Base-by-base conservation (phyloP, 2,797 vertebrate genomes). In the Xerus rutilus region DNA sequence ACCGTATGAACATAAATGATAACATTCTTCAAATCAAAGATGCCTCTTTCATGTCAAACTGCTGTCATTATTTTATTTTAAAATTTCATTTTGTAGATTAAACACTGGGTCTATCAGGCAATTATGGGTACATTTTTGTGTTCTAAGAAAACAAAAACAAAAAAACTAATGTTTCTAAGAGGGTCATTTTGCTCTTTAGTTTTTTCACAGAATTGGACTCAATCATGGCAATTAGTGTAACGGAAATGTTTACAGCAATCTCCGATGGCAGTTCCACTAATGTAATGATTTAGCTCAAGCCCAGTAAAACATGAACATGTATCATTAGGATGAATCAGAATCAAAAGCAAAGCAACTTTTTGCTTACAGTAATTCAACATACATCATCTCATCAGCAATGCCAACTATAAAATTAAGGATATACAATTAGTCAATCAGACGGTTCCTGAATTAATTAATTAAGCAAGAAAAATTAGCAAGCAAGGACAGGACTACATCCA, bases 381-480 rank as follows among this genome's bases (percentile, higher is more conserved):
- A 98, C 78, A 97, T 96, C 96, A 98, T 98, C 97, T 98, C 97
- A 97, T 97, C 97, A 98, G 93, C 81, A 97, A 95, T 83, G 94
- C 49, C 93, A 96, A 86, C 96, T 98, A 93, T 98, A 96, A 97
- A 98, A 98, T 97, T 97, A 98, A 97, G 92, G 91, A 62, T 97
- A 96, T 97, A 97, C 91, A 98, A 97, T 98, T 98, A 98, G 98
- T 98, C 97, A 97, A 97, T 98, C 96, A 98, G 97, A 82, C 67
- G 52, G 91, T 97, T 98, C 91, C 95, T 96, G 97, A 98, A 98
- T 97, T 97, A 98, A 98, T 98, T 97, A 98, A 98, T 97, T 98
- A 97, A 47, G 67, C 92, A 86, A 96, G 96, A 89, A 96, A 98
- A 97, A 97, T 97, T 94, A 98, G 76, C 73, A 96, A 89, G 84